These are phyloP conservation scores for Enteromius fasciolatus DNA, from an alignment of 2,797 vertebrate genomes.

Conservation along the genomic window DNA sequence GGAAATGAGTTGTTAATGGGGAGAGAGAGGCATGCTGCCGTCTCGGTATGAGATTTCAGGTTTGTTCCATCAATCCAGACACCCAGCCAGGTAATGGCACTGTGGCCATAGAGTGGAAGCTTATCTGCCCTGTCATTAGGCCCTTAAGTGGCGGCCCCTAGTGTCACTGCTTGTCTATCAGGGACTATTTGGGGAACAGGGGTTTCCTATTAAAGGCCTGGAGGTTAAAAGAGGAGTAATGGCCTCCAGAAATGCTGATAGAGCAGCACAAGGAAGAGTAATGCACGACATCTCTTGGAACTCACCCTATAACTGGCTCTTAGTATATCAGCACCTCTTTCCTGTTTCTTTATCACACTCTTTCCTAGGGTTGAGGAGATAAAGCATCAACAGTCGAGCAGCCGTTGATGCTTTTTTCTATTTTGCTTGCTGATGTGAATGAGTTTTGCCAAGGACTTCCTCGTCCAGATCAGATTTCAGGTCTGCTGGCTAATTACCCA, in stretches of 20 bases:
- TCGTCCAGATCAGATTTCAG: slow-evolving; percentile 38
- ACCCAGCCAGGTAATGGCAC: slow-evolving; percentile 35
- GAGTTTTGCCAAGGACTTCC: slow-evolving; percentile 2
- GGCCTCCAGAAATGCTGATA: slow-evolving; percentile 26
- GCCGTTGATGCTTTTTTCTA: not conserved
- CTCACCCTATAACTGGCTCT: slow-evolving; percentile 2
- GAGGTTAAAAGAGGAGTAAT: slow-evolving; percentile 39
- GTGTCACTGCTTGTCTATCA: slow-evolving; percentile 77
- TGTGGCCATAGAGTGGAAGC: slow-evolving; percentile 63
- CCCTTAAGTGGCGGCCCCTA: slow-evolving; percentile 70
- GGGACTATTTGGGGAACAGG: slow-evolving; percentile 67
- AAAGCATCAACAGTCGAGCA: slow-evolving; percentile 33
- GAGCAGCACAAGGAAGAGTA: slow-evolving; percentile 17
- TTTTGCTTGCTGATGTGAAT: not conserved
- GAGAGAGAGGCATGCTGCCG: slow-evolving; percentile 57
- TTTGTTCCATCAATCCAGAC: slow-evolving; percentile 62
- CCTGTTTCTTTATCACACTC: not conserved
- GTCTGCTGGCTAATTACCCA: slow-evolving; percentile 30
- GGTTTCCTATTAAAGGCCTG: slow-evolving; percentile 59
- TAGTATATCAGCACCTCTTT: not conserved
- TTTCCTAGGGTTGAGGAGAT: slow-evolving; percentile 2
- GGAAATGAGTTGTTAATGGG: slow-evolving; percentile 72
- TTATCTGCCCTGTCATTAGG: slow-evolving; percentile 76
- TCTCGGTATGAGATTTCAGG: slow-evolving; percentile 59
- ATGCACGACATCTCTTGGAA: not conserved